Base-by-base conservation (phyloP, 2,888 invertebrate species). In the Scelioninae gen. 1 region DNA sequence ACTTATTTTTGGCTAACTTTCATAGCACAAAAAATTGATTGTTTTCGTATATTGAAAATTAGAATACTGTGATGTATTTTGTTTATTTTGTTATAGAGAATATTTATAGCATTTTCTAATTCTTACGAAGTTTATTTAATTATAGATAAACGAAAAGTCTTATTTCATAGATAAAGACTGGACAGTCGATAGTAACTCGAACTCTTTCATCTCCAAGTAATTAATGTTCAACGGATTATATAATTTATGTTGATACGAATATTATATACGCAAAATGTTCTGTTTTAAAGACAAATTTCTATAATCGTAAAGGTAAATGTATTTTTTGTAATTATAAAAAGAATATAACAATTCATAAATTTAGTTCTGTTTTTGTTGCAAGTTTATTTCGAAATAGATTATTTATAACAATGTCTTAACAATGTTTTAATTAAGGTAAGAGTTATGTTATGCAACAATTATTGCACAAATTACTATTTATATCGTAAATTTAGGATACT, bases 1-100 rank as follows among this genome's bases (percentile, higher is more conserved):
- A 23, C 45, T 65, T 58, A 38, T 55, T 51, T 40, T 45, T 23
- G 9, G n/a, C 32, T 15, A 15, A 51, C 60, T 53, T 58, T 75
- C 43, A 13, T 40, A 43, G 23, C 23, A 23, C 23, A 23, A 23
- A 23, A 23, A 23, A 2, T 23, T 23, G 1, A 23, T 23, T 23
- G 23, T 23, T 23, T 23, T n/a, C 2, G 23, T 23, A 23, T 23
- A 23, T 4, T 23, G 23, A 4, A 23, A 23, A 23, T 23, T 23
- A 4, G 23, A 4, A 23, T 23, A 23, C 23, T 23, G 23, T 23
- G 23, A 23, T 23, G 23, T 23, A 10, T 38, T 38, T 9, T 38
- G 9, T 38, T 38, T 8, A 38, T 1, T 4, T 38, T 6, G 10
- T 38, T 38, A 4, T 38, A 8, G 38, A 4, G 38, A 38, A 38